A percentile compares a stretch with the other conserved stretches of the same genome.
These are phyloP conservation scores for Oikopleura albicans DNA, from an alignment of 23 tunicate genomes.

Conservation along the genomic window DNA sequence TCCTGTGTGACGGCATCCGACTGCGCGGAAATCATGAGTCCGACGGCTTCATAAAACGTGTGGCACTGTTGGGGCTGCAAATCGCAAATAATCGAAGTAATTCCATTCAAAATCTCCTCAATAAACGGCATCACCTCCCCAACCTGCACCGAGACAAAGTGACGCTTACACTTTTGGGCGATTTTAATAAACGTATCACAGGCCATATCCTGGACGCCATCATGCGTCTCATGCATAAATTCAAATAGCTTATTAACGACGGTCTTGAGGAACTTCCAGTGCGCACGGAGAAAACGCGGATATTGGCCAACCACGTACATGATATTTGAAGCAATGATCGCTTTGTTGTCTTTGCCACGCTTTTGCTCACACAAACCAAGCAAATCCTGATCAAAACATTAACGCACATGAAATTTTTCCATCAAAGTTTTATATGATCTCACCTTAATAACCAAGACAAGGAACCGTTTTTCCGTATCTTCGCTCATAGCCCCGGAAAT, in stretches of 20 bases:
- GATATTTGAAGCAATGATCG: conserved; percentile 94
- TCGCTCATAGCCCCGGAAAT: conserved; percentile 98
- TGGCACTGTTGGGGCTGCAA: conserved; percentile 99
- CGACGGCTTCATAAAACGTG: conserved; percentile 97
- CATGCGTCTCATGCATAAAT: conserved; percentile 99
- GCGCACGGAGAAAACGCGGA: conserved; percentile 90
- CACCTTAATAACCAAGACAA: conserved; percentile 92
- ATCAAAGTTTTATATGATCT: too few species aligned
- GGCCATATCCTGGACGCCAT: conserved; percentile 99
- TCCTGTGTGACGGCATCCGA: conserved; percentile 74
- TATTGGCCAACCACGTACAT: conserved; percentile 99
- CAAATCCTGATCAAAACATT: conserved; percentile 26
- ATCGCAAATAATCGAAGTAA: conserved; percentile 83
- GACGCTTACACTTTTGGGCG: conserved; percentile 90
- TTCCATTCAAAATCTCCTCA: conserved; percentile 72
- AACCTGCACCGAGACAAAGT: conserved; percentile 78
- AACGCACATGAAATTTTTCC: too few species aligned
- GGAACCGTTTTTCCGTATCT: conserved; percentile 89
- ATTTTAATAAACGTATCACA: conserved; percentile 99
- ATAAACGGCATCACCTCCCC: conserved; percentile 99
- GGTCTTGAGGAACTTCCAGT: conserved; percentile 92
- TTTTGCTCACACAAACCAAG: conserved; percentile 91
- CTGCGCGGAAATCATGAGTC: conserved; percentile 85
- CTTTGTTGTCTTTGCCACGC: conserved; percentile 97
- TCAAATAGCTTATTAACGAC: conserved; percentile 97